Conservation (phyloP, 1,140 invertebrate genomes). For the Bradynema listronoti region DNA sequence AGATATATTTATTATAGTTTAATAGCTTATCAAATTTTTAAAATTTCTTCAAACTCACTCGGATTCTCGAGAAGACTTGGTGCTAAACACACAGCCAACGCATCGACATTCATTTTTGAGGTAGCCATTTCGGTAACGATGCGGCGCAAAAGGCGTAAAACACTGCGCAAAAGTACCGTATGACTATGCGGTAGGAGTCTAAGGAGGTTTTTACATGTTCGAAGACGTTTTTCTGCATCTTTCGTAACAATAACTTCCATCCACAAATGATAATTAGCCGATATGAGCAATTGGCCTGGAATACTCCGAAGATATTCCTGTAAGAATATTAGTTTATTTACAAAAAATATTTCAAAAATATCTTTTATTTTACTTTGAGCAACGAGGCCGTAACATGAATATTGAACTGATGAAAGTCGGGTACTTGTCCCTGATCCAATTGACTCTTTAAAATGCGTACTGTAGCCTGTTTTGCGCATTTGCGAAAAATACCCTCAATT, state of each 20-base stretch:
- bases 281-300: constrained; percentile 41
- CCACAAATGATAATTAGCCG: constrained; percentile 44
- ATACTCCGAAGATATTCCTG: constrained; percentile 43
- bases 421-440: constrained; percentile 43
- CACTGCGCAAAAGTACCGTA: constrained; percentile 28
- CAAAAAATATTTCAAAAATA: constrained; percentile 1
- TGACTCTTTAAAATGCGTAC: constrained; percentile 29
- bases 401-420: constrained; percentile 42
- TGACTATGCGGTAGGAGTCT: constrained; percentile 36
- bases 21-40: background rate
- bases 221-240: constrained; percentile 26
- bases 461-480: constrained; percentile 42
- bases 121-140: constrained; percentile 20
- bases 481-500: constrained; percentile 44
- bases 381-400: constrained; percentile 44
- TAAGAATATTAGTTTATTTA: constrained; percentile 3
- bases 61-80: constrained; percentile 40
- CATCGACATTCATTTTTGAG: constrained; percentile 36
- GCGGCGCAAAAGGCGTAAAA: constrained; percentile 29
- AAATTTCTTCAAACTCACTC: constrained; percentile 18
- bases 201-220: constrained; percentile 31
- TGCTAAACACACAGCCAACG: constrained; percentile 43
- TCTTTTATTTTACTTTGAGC: constrained; percentile 38
- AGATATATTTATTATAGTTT: background rate
- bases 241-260: constrained; percentile 28